phyloP scores from a whole-genome alignment of 2,113 vertebrate species.

The Dipodomys ordii region DNA sequence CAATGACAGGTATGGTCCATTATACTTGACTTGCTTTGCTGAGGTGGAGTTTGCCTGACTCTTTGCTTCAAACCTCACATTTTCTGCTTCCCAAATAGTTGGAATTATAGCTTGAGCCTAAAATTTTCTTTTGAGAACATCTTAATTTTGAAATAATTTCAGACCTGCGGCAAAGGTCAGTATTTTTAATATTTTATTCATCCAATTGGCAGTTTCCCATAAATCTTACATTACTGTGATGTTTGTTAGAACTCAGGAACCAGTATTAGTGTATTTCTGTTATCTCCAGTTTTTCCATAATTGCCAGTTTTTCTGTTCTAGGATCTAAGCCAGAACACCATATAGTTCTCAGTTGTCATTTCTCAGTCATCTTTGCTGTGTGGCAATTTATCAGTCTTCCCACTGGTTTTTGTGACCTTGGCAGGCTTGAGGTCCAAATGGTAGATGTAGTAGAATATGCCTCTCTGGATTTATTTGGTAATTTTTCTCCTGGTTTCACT shows the following conservation, averaged over 20 bases:
- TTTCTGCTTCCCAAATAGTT: too few species aligned
- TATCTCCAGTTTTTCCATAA: not conserved
- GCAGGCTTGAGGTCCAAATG: not conserved
- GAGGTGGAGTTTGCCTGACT: too few species aligned
- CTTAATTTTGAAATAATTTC: conserved; percentile 1
- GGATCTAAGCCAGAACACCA: not conserved
- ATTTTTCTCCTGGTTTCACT: not conserved
- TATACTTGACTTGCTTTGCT: too few species aligned
- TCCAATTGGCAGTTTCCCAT: conserved; percentile 3
- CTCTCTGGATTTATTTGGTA: not conserved
- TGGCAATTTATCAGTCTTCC: not conserved
- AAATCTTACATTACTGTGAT: not conserved
- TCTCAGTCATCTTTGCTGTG: not conserved
- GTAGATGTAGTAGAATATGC: not conserved
- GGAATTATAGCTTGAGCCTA: not conserved
- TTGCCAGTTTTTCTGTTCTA: not conserved
- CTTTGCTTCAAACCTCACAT: too few species aligned
- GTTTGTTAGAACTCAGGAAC: not conserved
- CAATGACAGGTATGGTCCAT: too few species aligned
- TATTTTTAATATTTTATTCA: not conserved
- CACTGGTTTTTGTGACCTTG: not conserved
- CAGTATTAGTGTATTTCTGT: not conserved
- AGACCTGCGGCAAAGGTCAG: not conserved
- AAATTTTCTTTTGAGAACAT: not conserved
- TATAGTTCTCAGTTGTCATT: not conserved